These are phyloP conservation scores for Sphaerodactylus townsendi DNA, from an alignment of 2,113 vertebrate genomes.

Conservation along the genomic window DNA sequence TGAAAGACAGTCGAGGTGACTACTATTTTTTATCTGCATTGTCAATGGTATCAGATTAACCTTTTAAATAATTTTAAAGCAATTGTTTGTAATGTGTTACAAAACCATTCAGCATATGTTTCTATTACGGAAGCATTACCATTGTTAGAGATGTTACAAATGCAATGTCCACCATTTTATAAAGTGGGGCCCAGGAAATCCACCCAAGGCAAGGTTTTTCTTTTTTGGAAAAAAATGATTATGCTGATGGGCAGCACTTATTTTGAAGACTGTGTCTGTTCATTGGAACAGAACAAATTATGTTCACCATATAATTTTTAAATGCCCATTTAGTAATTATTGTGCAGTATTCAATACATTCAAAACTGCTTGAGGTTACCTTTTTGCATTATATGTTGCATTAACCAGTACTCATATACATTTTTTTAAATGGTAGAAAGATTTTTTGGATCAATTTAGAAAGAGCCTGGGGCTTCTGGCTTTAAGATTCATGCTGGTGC, in stretches of 20 bases:
- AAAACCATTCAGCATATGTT: too few relatives aligned
- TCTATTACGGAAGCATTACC: too few relatives aligned
- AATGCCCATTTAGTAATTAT: neutral
- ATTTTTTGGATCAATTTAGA: too few relatives aligned
- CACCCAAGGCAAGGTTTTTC: neutral
- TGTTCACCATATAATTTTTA: neutral
- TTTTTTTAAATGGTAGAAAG: too few relatives aligned
- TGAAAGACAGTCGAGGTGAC: neutral
- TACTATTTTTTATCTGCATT: neutral
- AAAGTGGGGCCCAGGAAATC: neutral
- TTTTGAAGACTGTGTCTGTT: neutral
- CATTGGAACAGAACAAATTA: neutral
- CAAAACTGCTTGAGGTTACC: too few relatives aligned
- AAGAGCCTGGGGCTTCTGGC: too few relatives aligned
- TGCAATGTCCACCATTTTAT: neutral
- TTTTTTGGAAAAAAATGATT: neutral
- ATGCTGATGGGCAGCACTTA: neutral
- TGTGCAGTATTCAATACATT: neutral
- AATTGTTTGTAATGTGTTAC: too few relatives aligned
- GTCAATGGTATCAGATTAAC: neutral
- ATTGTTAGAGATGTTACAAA: too few relatives aligned
- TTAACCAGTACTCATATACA: too few relatives aligned
- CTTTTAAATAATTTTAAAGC: too few relatives aligned
- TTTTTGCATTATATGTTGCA: too few relatives aligned
- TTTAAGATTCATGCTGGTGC: too few relatives aligned